Percentiles rank a stretch among this genome's conserved stretches.
Conservation (phyloP, 2,113 vertebrate species). For the Rhinoptilus africanus region DNA sequence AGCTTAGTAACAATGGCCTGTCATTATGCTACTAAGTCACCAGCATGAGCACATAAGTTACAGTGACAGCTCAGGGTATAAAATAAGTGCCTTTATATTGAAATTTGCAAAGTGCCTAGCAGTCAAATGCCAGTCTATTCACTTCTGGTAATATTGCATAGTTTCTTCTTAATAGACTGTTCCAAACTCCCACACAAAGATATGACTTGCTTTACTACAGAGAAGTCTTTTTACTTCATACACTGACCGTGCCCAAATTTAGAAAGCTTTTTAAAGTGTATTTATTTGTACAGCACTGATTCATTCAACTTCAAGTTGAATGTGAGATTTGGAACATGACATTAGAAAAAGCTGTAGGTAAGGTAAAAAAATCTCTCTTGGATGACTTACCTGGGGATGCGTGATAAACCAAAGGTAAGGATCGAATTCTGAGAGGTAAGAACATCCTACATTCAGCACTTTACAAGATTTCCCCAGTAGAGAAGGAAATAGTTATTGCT, state of each 20-base stretch:
- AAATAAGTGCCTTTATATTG: slow-evolving; percentile 60
- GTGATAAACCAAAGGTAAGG: not conserved
- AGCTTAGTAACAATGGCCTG: slow-evolving; percentile 61
- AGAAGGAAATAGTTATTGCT: slow-evolving; percentile 53
- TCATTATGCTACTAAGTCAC: slow-evolving; percentile 58
- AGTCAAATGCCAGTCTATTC: slow-evolving; percentile 65
- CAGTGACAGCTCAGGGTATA: slow-evolving; percentile 57
- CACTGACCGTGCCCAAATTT: not conserved
- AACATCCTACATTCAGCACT: slow-evolving; percentile 31
- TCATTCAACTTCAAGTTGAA: not conserved
- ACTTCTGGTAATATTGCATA: slow-evolving; percentile 40
- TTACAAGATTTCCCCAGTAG: slow-evolving; percentile 37
- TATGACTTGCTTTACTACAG: slow-evolving; percentile 43
- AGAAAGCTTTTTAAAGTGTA: slow-evolving; percentile 27
- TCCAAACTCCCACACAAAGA: slow-evolving; percentile 34
- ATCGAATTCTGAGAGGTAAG: not conserved
- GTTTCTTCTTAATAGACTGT: slow-evolving; percentile 38
- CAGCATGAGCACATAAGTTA: slow-evolving; percentile 48
- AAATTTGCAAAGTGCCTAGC: slow-evolving; percentile 51
- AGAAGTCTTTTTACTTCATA: slow-evolving; percentile 34
- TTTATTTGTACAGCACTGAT: not conserved
- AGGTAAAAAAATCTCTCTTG: not conserved
- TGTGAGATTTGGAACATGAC: not conserved
- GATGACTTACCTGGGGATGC: not conserved
- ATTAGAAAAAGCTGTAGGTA: not conserved